These are phyloP conservation scores for Cinclus cinclus DNA, from an alignment of 2,113 vertebrate genomes.

Conservation along the genomic window DNA sequence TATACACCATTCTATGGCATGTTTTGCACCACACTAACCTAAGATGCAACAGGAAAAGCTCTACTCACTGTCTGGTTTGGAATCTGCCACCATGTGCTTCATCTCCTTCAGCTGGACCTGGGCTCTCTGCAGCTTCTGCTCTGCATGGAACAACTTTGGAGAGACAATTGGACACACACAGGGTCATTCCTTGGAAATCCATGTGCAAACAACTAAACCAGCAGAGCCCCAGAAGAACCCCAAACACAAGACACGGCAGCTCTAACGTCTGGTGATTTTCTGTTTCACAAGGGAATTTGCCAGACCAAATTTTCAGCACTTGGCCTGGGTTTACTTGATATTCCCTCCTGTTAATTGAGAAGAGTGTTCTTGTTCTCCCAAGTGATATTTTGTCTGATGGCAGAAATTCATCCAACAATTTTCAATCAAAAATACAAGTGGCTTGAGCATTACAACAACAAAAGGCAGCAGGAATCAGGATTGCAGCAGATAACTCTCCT, in stretches of 20 bases:
- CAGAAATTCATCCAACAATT: background rate
- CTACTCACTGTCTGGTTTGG: slow-evolving; percentile 94
- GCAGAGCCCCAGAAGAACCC: background rate
- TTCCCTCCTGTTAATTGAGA: background rate
- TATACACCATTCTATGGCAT: background rate
- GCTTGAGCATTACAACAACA: background rate
- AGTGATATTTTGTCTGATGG: background rate
- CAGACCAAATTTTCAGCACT: background rate
- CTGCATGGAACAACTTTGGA: slow-evolving; percentile 87
- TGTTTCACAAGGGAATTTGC: background rate
- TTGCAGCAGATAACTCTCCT: background rate
- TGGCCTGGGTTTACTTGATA: background rate
- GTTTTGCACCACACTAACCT: background rate
- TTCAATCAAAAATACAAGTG: slow-evolving; percentile 3
- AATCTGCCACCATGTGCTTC: slow-evolving; percentile 86
- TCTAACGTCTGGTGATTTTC: background rate
- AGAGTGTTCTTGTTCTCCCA: background rate
- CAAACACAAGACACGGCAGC: background rate
- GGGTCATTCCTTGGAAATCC: slow-evolving; percentile 11
- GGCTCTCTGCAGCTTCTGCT: slow-evolving; percentile 89
- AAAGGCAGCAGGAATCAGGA: background rate
- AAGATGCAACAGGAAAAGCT: background rate
- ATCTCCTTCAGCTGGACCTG: slow-evolving; percentile 92
- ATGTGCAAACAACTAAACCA: background rate
- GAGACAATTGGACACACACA: slow-evolving; percentile 25